Evolutionary conservation across 1,140 invertebrate species (phyloP).

Genomic region (Amphibalanus amphitrite): DNA sequence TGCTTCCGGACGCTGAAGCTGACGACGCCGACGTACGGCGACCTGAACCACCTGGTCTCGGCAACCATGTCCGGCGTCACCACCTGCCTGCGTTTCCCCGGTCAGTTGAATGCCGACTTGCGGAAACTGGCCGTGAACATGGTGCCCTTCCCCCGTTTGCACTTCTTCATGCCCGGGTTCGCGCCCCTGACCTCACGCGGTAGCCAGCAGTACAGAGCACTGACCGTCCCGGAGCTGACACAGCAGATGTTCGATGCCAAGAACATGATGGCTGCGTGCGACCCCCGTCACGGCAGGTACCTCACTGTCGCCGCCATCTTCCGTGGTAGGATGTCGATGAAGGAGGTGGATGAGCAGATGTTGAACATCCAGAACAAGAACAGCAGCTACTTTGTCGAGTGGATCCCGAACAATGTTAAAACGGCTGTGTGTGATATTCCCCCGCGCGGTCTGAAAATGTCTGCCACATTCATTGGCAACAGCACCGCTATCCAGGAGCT

Average conservation of each 20-base stretch:
- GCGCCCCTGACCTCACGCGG: constrained; percentile 41
- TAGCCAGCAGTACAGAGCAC: constrained; percentile 31
- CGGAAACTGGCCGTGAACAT: constrained; percentile 70
- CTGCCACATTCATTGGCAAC: constrained; percentile 49
- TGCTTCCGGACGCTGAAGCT: constrained; percentile 57
- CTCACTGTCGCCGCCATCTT: constrained; percentile 48
- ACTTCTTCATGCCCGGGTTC: constrained; percentile 67
- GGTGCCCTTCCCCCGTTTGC: constrained; percentile 54
- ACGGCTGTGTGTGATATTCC: constrained; percentile 49
- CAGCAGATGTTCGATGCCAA: constrained; percentile 51
- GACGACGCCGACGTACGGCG: constrained; percentile 38
- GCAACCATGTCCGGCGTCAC: constrained; percentile 57
- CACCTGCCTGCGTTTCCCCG: constrained; percentile 57
- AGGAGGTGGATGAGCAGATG: constrained; percentile 27
- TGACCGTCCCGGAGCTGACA: constrained; percentile 37
- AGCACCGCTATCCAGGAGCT: constrained; percentile 46
- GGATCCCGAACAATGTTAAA: constrained; percentile 44
- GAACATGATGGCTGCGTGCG: constrained; percentile 57
- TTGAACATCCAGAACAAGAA: constrained; percentile 34
- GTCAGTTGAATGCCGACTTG: constrained; percentile 69
- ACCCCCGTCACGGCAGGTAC: constrained; percentile 46
- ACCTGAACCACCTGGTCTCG: constrained; percentile 31
- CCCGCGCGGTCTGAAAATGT: constrained; percentile 46
- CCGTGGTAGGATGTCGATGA: constrained; percentile 31
- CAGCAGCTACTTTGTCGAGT: constrained; percentile 40